Base-by-base conservation (phyloP, 2,888 invertebrate species). In the Smittia aterrima region DNA sequence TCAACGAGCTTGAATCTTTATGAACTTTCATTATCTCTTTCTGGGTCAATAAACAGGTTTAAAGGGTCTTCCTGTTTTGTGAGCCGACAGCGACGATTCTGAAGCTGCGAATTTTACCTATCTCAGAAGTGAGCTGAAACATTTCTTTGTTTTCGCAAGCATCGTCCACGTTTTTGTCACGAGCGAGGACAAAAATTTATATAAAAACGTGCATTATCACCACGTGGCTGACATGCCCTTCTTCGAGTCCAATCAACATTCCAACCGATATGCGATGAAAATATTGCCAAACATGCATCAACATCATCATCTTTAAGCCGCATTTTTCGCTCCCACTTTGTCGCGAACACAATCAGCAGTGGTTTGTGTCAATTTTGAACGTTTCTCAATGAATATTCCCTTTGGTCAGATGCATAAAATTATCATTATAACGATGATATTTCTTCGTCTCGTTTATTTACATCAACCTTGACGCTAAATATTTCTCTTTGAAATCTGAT, bases 1-100 rank as follows among this genome's bases (percentile, higher is more conserved):
- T 47, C 47, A n/a, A 47, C 11, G 47, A 3, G 16, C 47, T 38
- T 47, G 47, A 47, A 11, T 47, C 11, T 47, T n/a, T 16, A n/a
- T 47, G 47, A 47, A 47, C 47, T 47, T 47, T 47, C 47, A 47
- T 47, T 47, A 3, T 9, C 47, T 47, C 3, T 47, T 47, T 47
- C 47, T 47, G 47, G 47, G 47, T 47, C 47, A 47, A n/a, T 11
- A 11, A n/a, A 47, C 47, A 47, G 47, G 47, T 47, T 47, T 47
- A 2, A 47, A 47, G 47, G 47, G 47, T 47, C 16, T 47, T 47
- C 47, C 47, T 2, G 16, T 47, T 47, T 32, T 32, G 4, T 32
- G 3, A 32, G 32, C 32, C 32, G 32, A 3, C 4, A 9, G 32
- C 32, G 32, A n/a, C 32, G 32, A 32, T 32, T 32, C 32, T 32